Evolutionary conservation across 1,140 invertebrate species (phyloP).

Genomic region (Zaprionus inermis): DNA sequence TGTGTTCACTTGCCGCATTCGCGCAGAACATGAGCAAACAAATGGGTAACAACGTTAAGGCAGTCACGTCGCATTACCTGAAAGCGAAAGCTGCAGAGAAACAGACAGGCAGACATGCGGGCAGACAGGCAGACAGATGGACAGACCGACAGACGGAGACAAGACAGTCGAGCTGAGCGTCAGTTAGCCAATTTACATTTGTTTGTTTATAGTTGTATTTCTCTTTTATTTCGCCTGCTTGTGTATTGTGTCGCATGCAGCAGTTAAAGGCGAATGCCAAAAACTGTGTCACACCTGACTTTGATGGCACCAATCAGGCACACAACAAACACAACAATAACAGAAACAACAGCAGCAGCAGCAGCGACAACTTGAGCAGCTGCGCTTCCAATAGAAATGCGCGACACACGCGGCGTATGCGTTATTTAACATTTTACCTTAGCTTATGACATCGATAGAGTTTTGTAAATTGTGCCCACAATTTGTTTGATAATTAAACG

Average conservation of each 20-base stretch:
- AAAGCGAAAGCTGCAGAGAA: constrained; percentile 63
- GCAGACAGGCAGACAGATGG: neutral
- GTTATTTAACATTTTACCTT: constrained; percentile 65
- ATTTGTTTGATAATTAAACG: constrained; percentile 65
- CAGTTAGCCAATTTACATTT: constrained; percentile 63
- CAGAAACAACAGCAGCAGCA: constrained; percentile 8
- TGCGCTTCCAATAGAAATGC: constrained; percentile 65
- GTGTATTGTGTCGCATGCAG: constrained; percentile 49
- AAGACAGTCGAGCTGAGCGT: constrained; percentile 22
- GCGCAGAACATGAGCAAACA: constrained; percentile 54
- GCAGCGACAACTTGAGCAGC: constrained; percentile 27
- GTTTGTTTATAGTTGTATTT: constrained; percentile 57
- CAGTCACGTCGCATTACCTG: constrained; percentile 59
- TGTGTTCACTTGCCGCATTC: constrained; percentile 33
- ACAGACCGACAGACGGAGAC: neutral
- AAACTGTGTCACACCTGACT: constrained; percentile 69
- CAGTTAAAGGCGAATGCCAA: constrained; percentile 60
- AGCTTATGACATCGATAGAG: constrained; percentile 72
- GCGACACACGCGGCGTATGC: constrained; percentile 65
- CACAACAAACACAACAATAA: constrained; percentile 32
- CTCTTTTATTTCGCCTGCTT: constrained; percentile 6
- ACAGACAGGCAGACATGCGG: constrained; percentile 5
- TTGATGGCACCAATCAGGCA: constrained; percentile 63
- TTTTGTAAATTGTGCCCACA: constrained; percentile 52
- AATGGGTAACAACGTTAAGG: constrained; percentile 45